phyloP scores from a whole-genome alignment of 2,113 vertebrate genomes.

The Megalops atlanticus region DNA sequence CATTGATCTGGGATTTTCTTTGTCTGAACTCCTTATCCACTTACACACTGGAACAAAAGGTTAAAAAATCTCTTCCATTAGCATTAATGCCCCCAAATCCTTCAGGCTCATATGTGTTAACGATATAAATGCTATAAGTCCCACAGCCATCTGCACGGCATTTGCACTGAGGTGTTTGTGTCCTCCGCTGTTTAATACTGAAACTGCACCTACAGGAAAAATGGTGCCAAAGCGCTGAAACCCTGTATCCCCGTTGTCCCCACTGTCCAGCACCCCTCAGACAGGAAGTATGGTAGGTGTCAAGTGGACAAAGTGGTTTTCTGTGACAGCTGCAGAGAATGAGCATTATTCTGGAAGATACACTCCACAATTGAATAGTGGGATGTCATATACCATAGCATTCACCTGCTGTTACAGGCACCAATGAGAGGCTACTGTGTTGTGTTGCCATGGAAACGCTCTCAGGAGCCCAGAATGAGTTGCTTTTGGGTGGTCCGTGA shows the following conservation, averaged over 20 bases:
- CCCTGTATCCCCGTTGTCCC: background rate
- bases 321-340: background rate
- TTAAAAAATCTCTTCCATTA: background rate
- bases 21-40: conserved; percentile 1
- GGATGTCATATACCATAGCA: background rate
- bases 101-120: background rate
- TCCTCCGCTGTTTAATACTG: background rate
- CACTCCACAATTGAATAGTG: background rate
- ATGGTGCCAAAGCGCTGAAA: background rate
- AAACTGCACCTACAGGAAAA: background rate
- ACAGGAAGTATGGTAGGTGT: too few species aligned
- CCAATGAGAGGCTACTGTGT: background rate
- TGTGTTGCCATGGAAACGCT: background rate
- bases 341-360: background rate
- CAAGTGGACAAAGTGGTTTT: too few species aligned
- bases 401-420: background rate
- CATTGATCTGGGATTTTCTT: background rate
- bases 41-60: background rate
- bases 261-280: too few species aligned
- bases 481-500: background rate
- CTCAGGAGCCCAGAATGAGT: background rate
- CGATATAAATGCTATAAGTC: conserved; percentile 6
- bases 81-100: background rate
- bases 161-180: too few species aligned
- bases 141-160: background rate